Evolutionary conservation across 2,797 vertebrate genomes (phyloP).

Genomic region (Neosilurus mollespiculum): DNA sequence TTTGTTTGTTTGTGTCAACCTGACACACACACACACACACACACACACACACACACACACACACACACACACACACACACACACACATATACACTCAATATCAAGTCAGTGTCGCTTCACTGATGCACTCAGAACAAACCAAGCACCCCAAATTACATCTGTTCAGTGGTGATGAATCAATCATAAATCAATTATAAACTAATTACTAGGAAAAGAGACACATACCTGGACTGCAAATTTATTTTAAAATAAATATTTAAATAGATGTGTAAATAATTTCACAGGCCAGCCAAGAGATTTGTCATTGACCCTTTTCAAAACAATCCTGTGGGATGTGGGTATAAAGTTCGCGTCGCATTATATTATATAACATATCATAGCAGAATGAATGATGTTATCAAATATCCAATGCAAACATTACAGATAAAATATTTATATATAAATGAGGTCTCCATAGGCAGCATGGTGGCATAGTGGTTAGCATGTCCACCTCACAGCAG

Average conservation of each 20-base stretch:
- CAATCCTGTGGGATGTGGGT: not conserved
- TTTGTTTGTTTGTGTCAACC: too few species aligned
- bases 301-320: not conserved
- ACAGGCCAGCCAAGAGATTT: not conserved
- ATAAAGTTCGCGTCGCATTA: too few species aligned
- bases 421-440: too few species aligned
- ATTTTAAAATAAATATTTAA: not conserved
- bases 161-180: not conserved
- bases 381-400: not conserved
- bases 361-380: too few species aligned
- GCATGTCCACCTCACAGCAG: too few species aligned
- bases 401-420: too few species aligned
- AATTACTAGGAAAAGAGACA: not conserved
- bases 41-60: not conserved
- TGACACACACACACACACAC: not conserved
- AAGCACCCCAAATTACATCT: not conserved
- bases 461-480: too few species aligned
- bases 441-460: too few species aligned
- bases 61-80: not conserved
- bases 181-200: not conserved
- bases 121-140: not conserved
- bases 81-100: not conserved
- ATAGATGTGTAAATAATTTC: not conserved
- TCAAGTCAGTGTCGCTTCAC: not conserved
- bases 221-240: not conserved